Evolutionary conservation across 1,140 invertebrate species (phyloP).

Genomic region (Leptinotarsa defecta): DNA sequence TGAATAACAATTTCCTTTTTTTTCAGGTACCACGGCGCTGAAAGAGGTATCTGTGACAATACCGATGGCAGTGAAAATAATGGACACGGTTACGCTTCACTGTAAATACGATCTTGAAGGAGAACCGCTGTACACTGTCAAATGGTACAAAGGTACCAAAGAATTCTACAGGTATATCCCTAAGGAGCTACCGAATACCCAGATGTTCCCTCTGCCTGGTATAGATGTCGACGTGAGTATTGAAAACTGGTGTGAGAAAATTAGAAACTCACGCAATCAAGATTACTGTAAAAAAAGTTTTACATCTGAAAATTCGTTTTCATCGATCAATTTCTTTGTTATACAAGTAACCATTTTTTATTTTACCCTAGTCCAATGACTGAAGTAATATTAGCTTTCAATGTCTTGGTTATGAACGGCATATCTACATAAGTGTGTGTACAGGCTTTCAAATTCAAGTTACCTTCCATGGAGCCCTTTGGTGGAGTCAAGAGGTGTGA

Average conservation of each 20-base stretch:
- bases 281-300: too few species aligned
- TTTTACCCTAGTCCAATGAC: too few species aligned
- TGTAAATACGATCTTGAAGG: conserved; percentile 81
- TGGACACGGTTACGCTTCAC: conserved; percentile 70
- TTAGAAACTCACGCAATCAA: neutral
- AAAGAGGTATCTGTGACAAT: conserved; percentile 73
- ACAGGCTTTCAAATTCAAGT: too few species aligned
- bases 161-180: conserved; percentile 79
- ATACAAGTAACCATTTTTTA: too few species aligned
- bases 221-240: conserved; percentile 73
- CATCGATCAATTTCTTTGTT: too few species aligned
- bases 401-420: too few species aligned
- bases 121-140: conserved; percentile 75
- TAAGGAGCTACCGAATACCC: conserved; percentile 71
- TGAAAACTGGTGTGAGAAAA: neutral
- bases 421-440: too few species aligned
- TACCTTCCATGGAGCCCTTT: too few species aligned
- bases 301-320: too few species aligned
- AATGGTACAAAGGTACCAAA: conserved; percentile 77
- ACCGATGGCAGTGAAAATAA: conserved; percentile 72
- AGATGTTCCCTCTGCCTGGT: conserved; percentile 65
- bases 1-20: neutral
- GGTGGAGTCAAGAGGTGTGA: too few species aligned
- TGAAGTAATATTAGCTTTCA: too few species aligned
- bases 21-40: conserved; percentile 62